Percentiles rank a stretch among this genome's conserved stretches.
These are phyloP conservation scores for Aurelia sp. DNA, from an alignment of 30 jellyfish, hydroid and myxozoan genomes.

Conservation along the genomic window DNA sequence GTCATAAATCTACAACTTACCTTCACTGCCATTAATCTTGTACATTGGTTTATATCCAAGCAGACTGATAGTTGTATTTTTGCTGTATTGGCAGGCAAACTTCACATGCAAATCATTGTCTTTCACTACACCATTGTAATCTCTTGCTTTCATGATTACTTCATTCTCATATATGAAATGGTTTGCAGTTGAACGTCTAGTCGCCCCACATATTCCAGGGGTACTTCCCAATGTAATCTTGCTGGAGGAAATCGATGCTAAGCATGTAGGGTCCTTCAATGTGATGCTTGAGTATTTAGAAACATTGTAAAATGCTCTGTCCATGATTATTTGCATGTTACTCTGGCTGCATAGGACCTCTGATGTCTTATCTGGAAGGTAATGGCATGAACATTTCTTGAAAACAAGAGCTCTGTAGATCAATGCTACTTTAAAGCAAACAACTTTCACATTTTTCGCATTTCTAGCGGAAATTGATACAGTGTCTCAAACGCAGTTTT, in stretches of 20 bases:
- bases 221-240: conserved; percentile 28
- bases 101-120: conserved; percentile 18
- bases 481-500: no score
- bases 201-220: conserved; percentile 46
- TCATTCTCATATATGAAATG: conserved; percentile 34
- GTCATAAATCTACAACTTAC: no score
- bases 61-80: conserved; percentile 10
- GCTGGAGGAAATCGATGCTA: conserved; percentile 32
- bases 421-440: no score
- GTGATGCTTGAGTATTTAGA: conserved; percentile 56
- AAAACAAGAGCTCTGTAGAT: no score
- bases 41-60: conserved; percentile 12
- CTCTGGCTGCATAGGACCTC: conserved; percentile 32
- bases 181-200: neutral
- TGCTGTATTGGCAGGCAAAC: conserved; percentile 27
- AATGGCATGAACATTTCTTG: no score
- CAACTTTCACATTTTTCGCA: no score
- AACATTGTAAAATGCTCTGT: conserved; percentile 29
- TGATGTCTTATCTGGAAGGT: no score
- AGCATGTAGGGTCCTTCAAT: conserved; percentile 19
- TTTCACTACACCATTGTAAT: conserved; percentile 19
- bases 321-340: conserved; percentile 43
- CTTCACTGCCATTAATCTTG: conserved; percentile 6
- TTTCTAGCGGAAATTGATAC: no score
- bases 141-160: conserved; percentile 34